These are phyloP conservation scores for Cyclura pinguis DNA, from an alignment of 2,797 vertebrate genomes.

Conservation along the genomic window DNA sequence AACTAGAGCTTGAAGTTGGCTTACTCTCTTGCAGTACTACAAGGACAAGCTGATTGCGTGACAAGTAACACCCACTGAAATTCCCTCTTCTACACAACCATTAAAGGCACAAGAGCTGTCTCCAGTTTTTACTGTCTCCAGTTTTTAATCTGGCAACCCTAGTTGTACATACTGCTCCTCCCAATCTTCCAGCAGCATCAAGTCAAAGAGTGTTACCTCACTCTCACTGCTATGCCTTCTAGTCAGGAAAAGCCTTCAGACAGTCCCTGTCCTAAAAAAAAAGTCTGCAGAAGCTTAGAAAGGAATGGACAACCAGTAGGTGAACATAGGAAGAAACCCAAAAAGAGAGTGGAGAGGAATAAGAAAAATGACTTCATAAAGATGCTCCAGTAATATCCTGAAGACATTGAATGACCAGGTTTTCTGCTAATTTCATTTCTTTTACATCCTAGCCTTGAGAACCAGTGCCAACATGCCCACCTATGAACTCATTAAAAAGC, in stretches of 20 bases:
- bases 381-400: neutral
- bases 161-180: neutral
- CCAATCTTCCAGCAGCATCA: neutral
- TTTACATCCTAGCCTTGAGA: neutral
- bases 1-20: no score
- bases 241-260: neutral
- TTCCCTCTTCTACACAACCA: no score
- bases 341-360: neutral
- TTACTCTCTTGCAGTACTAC: no score
- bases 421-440: neutral
- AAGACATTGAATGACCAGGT: no score
- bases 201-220: neutral
- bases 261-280: neutral
- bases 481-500: neutral
- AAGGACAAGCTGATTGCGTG: no score
- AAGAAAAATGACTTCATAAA: neutral
- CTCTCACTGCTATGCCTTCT: no score
- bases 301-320: neutral
- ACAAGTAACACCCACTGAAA: no score
- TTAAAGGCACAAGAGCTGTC: no score
- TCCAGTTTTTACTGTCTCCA: no score
- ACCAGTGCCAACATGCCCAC: no score
- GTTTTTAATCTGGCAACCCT: no score
- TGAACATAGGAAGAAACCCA: neutral
- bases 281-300: neutral